Evolutionary conservation across 2,888 invertebrate genomes (phyloP).

Genomic region (Drosophila prolongata): DNA sequence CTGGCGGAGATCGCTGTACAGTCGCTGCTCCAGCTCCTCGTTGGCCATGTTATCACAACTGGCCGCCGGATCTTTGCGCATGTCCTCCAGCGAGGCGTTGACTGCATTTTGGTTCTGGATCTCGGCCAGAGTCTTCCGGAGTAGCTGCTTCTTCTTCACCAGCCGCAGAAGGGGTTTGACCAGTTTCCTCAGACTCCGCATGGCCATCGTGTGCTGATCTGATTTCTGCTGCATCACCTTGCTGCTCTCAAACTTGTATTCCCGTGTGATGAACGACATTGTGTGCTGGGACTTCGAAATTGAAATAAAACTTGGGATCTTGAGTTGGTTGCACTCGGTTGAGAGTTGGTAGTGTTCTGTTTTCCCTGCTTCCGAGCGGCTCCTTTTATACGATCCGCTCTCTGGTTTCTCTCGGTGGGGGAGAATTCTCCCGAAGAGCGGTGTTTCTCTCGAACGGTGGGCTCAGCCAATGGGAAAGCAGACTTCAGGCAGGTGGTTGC

Average conservation of each 20-base stretch:
- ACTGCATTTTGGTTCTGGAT: slow-evolving; percentile 81
- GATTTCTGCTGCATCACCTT: slow-evolving; percentile 71
- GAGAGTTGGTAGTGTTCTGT: slow-evolving; percentile 66
- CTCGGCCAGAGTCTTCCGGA: slow-evolving; percentile 81
- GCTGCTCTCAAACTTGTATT: slow-evolving; percentile 82
- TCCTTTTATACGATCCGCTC: slow-evolving; percentile 67
- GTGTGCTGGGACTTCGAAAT: slow-evolving; percentile 11
- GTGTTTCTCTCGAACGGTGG: slow-evolving; percentile 16
- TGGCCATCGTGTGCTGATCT: slow-evolving; percentile 82
- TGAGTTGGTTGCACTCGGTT: slow-evolving; percentile 52
- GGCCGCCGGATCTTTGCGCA: slow-evolving; percentile 82
- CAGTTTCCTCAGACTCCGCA: slow-evolving; percentile 81
- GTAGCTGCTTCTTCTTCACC: slow-evolving; percentile 81
- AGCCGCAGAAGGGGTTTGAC: slow-evolving; percentile 82
- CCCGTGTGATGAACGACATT: slow-evolving; percentile 82
- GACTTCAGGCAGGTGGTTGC: slow-evolving; percentile 71
- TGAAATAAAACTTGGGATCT: slow-evolving; percentile 9
- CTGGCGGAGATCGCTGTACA: slow-evolving; percentile 89
- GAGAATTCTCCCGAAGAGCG: slow-evolving; percentile 16
- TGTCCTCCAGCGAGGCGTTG: slow-evolving; percentile 82
- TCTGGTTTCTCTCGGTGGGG: slow-evolving; percentile 25
- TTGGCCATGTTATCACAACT: slow-evolving; percentile 86
- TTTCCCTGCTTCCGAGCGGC: slow-evolving; percentile 33
- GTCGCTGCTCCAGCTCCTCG: slow-evolving; percentile 91
- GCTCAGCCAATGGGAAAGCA: slow-evolving; percentile 57